Conservation (phyloP, 1,140 invertebrate genomes). For the Cherax destructor region DNA sequence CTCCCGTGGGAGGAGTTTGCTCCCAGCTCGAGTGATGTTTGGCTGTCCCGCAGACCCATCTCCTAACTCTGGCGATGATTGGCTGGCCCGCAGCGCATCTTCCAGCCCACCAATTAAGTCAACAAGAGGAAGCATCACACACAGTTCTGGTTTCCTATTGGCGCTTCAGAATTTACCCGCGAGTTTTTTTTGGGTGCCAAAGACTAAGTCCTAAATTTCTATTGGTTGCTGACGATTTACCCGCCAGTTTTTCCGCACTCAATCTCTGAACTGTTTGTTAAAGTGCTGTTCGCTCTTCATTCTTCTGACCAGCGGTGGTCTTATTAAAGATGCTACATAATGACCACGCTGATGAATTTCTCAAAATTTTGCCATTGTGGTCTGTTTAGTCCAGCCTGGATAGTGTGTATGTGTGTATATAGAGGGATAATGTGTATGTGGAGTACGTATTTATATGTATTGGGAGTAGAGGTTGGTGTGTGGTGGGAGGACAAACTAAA, state of each 20-base stretch:
- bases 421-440: neutral
- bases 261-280: slow-evolving; percentile 39
- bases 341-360: neutral
- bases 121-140: slow-evolving; percentile 25
- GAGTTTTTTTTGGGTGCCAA: slow-evolving; percentile 6
- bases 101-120: slow-evolving; percentile 18
- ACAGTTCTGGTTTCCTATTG: slow-evolving; percentile 22
- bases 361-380: neutral
- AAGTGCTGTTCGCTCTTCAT: neutral
- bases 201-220: slow-evolving; percentile 12
- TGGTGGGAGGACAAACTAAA: no score
- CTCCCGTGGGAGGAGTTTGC: neutral
- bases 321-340: slow-evolving; percentile 11
- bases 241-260: slow-evolving; percentile 19
- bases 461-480: no score
- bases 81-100: slow-evolving; percentile 10
- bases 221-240: slow-evolving; percentile 30
- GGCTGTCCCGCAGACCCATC: neutral
- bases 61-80: neutral
- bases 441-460: no score
- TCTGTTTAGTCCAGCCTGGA: no score
- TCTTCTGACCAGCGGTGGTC: neutral
- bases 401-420: neutral
- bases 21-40: neutral
- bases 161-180: slow-evolving; percentile 7